Evolutionary conservation across 2,113 vertebrate species (phyloP), one percentile per base, ranked within the genome.

Genomic region (Xiphorhynchus elegans): DNA sequence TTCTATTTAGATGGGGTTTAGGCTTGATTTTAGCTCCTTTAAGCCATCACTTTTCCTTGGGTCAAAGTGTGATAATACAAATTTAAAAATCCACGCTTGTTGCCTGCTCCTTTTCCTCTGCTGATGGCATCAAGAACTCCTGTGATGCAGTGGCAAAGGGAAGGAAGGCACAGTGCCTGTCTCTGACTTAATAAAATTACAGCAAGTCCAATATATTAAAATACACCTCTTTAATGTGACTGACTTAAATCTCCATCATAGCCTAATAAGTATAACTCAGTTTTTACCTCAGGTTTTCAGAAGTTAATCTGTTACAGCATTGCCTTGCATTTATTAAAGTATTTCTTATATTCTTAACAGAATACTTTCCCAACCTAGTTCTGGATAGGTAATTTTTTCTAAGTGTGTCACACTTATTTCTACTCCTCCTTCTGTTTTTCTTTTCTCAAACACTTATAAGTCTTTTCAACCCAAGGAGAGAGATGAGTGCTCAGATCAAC

Each of bases 171-270:
- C 3, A 0, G 59, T 68, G 66, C 49, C 35, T 62, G 26, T 37
- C 50, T 62, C 84, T 31, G 50, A 96, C 47, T 91, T 91, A 60
- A 74, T 85, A 90, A 92, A 94, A 92, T 78, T 79, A 92, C 50
- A 85, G 72, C 31, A 94, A 96, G 93, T 87, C 60, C 53, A 95
- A 68, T 89, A 52, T 44, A 60, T 87, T 84, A 93, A 60, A 96
- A 93, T 24, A 70, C 58, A 55, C 52, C 56, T 82, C 78, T 96
- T 93, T 87, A 91, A 95, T 49, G 69, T 81, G 37, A 37, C 59
- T 63, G 81, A 82, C 79, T 96, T 90, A 95, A 96, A 94, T 84
- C 56, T 87, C 63, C 72, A 76, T 81, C 7, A 1, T 78, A 91
- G 47, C 56, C 69, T 92, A 85, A 39, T 79, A 91, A 90, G 82